Evolutionary conservation across 2,888 invertebrate species (phyloP).

Genomic region (Pristionchus fissidentatus): DNA sequence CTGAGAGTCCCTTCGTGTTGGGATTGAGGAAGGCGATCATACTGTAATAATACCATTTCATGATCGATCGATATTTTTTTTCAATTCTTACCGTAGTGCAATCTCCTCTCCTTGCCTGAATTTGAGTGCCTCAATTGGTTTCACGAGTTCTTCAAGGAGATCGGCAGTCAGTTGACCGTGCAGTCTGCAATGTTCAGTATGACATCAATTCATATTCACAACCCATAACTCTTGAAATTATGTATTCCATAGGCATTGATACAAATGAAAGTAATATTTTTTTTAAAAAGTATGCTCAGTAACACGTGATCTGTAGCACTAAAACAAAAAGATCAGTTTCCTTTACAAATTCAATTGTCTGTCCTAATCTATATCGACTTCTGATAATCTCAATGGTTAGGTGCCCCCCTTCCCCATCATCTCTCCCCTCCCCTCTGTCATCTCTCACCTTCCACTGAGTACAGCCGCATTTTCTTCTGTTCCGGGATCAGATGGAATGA

Average conservation of each 20-base stretch:
- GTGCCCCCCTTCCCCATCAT: too few relatives aligned
- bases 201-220: not conserved
- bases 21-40: slow-evolving; percentile 43
- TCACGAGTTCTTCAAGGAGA: slow-evolving; percentile 36
- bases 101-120: slow-evolving; percentile 37
- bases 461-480: not conserved
- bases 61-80: not conserved
- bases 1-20: not conserved
- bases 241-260: not conserved
- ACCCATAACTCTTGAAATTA: not conserved
- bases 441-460: slow-evolving; percentile 10
- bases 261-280: not conserved
- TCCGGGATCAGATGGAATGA: not conserved
- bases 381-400: too few relatives aligned
- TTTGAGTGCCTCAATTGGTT: slow-evolving; percentile 22
- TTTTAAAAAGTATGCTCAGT: not conserved
- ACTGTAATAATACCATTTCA: not conserved
- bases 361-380: not conserved
- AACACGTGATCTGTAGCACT: too few relatives aligned
- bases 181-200: slow-evolving; percentile 29
- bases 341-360: too few relatives aligned
- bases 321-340: too few relatives aligned
- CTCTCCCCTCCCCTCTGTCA: not conserved
- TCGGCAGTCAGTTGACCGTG: not conserved
- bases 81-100: slow-evolving; percentile 32